These are phyloP conservation scores for Nymphalis c-album DNA, from an alignment of 2,888 invertebrate species.

Conservation along the genomic window DNA sequence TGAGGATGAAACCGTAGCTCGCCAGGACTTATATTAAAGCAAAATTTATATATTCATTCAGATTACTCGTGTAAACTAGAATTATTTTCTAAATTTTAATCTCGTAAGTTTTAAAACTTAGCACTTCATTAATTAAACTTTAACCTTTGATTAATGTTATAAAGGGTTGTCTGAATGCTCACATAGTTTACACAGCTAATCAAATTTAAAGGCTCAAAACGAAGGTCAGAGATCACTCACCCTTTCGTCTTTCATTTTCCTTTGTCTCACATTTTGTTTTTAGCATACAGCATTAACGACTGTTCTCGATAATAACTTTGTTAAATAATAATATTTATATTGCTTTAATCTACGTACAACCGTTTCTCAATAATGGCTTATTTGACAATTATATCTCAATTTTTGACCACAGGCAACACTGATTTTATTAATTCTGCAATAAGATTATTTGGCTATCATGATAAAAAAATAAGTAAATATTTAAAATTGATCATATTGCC, in stretches of 20 bases:
- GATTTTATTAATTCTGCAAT: too few species aligned
- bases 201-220: constrained; percentile 59
- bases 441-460: too few species aligned
- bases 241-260: constrained; percentile 38
- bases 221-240: constrained; percentile 55
- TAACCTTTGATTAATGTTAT: constrained; percentile 55
- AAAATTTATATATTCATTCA: too few species aligned
- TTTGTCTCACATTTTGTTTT: constrained; percentile 42
- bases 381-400: too few species aligned
- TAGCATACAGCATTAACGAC: background rate
- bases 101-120: constrained; percentile 27
- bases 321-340: background rate
- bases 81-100: background rate
- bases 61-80: too few species aligned
- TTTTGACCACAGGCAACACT: too few species aligned
- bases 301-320: background rate
- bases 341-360: too few species aligned
- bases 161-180: constrained; percentile 57
- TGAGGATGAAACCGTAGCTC: too few species aligned
- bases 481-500: too few species aligned
- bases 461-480: too few species aligned
- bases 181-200: constrained; percentile 63
- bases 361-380: too few species aligned
- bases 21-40: too few species aligned
- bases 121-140: constrained; percentile 43